phyloP scores from a whole-genome alignment of 2,888 invertebrate genomes.

The Heteromurus nitidus region DNA sequence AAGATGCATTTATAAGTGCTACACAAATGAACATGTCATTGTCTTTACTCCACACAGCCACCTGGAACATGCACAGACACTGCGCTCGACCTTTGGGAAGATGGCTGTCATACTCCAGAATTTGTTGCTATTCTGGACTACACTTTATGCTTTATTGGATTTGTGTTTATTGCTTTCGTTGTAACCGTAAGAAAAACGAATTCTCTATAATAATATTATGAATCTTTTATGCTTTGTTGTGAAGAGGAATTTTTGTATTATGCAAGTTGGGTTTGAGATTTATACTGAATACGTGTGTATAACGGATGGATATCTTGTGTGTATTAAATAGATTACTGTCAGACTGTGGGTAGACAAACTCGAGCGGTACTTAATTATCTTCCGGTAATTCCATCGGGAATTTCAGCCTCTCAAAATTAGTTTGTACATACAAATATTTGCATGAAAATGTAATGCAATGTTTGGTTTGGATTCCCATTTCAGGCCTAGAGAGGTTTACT shows the following conservation, averaged over 20 bases:
- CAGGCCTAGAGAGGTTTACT: conserved; percentile 1
- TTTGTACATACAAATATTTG: not conserved
- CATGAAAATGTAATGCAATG: not conserved
- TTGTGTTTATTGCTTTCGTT: conserved; percentile 18
- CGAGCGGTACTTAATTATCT: conserved; percentile 46
- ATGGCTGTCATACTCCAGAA: conserved; percentile 47
- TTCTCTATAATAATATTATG: too few relatives aligned
- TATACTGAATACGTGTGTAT: too few relatives aligned
- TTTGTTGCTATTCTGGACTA: conserved; percentile 33
- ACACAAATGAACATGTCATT: too few relatives aligned
- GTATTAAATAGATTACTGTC: conserved; percentile 10
- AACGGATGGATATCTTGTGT: too few relatives aligned
- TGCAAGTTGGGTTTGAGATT: too few relatives aligned
- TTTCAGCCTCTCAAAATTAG: not conserved
- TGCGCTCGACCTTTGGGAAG: conserved; percentile 11
- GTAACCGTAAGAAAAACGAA: conserved; percentile 38
- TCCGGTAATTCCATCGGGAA: conserved; percentile 14
- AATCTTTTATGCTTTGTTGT: too few relatives aligned
- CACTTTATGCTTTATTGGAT: not conserved
- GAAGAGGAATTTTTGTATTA: too few relatives aligned
- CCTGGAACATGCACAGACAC: too few relatives aligned
- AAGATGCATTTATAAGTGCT: too few relatives aligned
- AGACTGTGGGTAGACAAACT: conserved; percentile 37
- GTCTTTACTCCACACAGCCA: too few relatives aligned
- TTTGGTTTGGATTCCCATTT: not conserved